phyloP scores from a whole-genome alignment of 2,797 vertebrate genomes.

The Thamnophis elegans region DNA sequence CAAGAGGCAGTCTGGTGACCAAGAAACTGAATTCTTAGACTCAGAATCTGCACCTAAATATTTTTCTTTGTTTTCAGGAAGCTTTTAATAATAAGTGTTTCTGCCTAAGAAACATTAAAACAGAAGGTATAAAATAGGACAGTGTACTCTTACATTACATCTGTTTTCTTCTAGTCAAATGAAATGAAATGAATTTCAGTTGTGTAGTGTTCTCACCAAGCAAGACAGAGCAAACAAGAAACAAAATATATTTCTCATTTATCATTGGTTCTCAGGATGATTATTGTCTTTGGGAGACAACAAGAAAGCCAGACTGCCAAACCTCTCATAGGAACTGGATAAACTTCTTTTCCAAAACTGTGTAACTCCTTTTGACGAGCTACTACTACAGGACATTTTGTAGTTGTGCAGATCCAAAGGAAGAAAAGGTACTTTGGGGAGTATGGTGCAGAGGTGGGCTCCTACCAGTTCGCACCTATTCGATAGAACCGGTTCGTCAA shows the following conservation, averaged over 20 bases:
- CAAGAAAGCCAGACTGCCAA: neutral
- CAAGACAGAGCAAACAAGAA: neutral
- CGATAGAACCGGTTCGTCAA: too few relatives aligned
- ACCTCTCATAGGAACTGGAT: neutral
- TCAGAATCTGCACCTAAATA: neutral
- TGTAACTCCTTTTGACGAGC: neutral
- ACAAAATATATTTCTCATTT: neutral
- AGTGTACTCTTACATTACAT: neutral
- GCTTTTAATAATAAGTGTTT: fast-evolving
- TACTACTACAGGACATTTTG: neutral
- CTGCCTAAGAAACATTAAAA: neutral
- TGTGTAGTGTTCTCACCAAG: neutral
- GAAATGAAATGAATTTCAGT: neutral
- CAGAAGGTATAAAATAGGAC: neutral
- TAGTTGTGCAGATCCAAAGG: neutral
- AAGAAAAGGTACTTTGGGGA: neutral
- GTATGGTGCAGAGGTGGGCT: too few relatives aligned
- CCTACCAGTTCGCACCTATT: too few relatives aligned
- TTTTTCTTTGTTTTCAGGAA: neutral
- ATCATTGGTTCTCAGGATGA: neutral
- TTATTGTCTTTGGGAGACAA: neutral
- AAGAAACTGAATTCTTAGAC: neutral
- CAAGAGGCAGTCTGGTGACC: neutral
- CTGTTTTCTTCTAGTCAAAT: neutral
- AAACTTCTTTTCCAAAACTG: neutral